Conservation (phyloP, 2,888 invertebrate genomes). For the Prionchulus punctatus region DNA sequence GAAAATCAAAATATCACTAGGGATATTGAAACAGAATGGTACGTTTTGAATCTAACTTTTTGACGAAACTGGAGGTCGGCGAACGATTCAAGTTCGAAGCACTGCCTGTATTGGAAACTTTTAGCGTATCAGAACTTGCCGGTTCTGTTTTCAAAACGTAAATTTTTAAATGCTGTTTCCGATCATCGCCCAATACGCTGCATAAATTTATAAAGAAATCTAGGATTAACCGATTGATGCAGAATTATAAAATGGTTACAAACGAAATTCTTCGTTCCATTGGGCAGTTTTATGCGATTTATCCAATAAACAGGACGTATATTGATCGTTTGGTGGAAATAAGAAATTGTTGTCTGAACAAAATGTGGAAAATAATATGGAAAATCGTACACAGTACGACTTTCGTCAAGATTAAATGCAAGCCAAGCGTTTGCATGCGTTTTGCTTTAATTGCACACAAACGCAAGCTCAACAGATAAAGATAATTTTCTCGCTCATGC, state of each 20-base stretch:
- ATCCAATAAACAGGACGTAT: not conserved
- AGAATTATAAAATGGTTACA: not conserved
- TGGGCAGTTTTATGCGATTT: not conserved
- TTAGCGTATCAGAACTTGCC: not conserved
- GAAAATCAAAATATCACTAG: not conserved
- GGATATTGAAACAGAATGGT: not conserved
- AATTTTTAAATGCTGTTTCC: not conserved
- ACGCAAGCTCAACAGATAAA: not conserved
- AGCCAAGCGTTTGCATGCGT: not conserved
- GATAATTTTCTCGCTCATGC: not conserved
- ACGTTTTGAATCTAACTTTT: no score
- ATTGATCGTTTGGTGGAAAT: not conserved
- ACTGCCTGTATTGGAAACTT: not conserved
- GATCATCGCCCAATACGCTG: not conserved
- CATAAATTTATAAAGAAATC: no score
- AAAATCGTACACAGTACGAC: no score
- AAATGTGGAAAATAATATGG: no score
- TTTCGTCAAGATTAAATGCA: no score
- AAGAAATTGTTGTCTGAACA: no score
- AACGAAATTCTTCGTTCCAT: not conserved
- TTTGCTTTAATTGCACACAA: no score
- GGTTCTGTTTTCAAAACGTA: not conserved
- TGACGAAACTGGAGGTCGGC: no score
- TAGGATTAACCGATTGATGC: not conserved
- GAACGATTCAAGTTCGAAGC: not conserved